These are phyloP conservation scores for Maccullochella peelii DNA, from an alignment of 2,113 vertebrate genomes.

Conservation along the genomic window DNA sequence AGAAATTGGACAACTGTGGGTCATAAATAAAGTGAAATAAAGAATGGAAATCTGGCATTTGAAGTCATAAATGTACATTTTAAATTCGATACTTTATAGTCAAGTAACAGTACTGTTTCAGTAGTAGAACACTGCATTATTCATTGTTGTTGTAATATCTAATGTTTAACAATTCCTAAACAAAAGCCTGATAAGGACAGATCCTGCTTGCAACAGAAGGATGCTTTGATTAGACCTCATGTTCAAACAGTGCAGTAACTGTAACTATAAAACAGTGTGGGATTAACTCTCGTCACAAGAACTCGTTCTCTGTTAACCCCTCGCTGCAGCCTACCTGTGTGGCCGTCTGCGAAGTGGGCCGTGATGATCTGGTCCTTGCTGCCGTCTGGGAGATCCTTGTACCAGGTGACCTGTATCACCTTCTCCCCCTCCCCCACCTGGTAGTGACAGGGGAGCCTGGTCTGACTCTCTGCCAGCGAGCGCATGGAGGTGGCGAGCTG, in stretches of 20 bases:
- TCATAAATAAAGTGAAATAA: too few species aligned
- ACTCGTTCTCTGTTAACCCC: neutral
- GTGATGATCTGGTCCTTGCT: constrained; percentile 79
- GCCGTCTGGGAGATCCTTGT: constrained; percentile 65
- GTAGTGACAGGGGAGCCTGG: constrained; percentile 80
- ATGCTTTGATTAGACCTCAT: neutral
- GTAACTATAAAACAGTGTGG: neutral
- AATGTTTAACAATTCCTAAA: neutral
- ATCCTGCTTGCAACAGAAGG: neutral
- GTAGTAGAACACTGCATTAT: neutral
- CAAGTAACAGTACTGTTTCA: neutral
- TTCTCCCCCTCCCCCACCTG: constrained; percentile 5
- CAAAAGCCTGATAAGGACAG: neutral
- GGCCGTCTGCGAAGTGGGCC: constrained; percentile 71
- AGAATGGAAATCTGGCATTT: neutral
- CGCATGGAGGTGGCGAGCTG: constrained; percentile 19
- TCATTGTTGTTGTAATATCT: neutral
- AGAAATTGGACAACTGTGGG: neutral
- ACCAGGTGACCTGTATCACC: constrained; percentile 84
- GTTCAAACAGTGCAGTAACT: neutral
- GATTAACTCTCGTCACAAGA: neutral
- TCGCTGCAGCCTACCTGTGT: constrained; percentile 59
- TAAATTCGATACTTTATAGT: neutral
- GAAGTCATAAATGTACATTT: neutral
- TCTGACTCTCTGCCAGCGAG: constrained; percentile 66